Base-by-base conservation (phyloP, 2,113 vertebrate genomes). In the Eulemur macaco region DNA sequence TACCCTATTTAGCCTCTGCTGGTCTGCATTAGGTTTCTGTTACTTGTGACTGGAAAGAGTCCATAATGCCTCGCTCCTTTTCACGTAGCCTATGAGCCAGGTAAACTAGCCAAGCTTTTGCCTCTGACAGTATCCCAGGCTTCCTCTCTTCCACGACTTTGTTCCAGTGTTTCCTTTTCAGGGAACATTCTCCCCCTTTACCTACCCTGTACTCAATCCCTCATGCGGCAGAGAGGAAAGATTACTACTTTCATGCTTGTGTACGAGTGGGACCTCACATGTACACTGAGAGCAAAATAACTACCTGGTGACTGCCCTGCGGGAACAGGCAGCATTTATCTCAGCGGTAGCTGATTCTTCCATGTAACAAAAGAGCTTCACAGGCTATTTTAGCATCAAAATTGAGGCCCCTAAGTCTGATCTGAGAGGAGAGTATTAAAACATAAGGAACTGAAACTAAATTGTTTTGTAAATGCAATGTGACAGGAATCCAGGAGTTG, bases 231-330 rank as follows among this genome's bases (percentile, higher is more conserved):
- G 34, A 71, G 20, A 83, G 25, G 47, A 23, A 60, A 58, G 31
- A 45, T 37, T 21, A 8, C 25, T 45, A 4, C 14, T 34, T 42
- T 8, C 4, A 0, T 6, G 17, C 45, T 63, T 39, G 13, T 27
- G 3, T 9, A 0, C 18, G 25, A 64, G 25, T 20, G 25, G 20
- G 7, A 25, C 31, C 1, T 3, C n/a, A 31, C 1, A 21, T 21
- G 56, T 8, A 3, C 10, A 37, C 21, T 31, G 6, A 31, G 23
- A 52, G n/a, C 8, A 23, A 74, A 15, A 54, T 8, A 6, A 10
- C 12, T 11, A 12, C n/a, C 8, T 10, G 31, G 31, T 21, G 6
- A 15, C 37, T 42, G 34, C 13, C 6, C 52, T 23, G 6, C 3
- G 37, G 47, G 9, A 34, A 6, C 6, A n/a, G 10, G 7, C 23